Conservation (phyloP, 2,888 invertebrate species). For the Hedychridium roseum region DNA sequence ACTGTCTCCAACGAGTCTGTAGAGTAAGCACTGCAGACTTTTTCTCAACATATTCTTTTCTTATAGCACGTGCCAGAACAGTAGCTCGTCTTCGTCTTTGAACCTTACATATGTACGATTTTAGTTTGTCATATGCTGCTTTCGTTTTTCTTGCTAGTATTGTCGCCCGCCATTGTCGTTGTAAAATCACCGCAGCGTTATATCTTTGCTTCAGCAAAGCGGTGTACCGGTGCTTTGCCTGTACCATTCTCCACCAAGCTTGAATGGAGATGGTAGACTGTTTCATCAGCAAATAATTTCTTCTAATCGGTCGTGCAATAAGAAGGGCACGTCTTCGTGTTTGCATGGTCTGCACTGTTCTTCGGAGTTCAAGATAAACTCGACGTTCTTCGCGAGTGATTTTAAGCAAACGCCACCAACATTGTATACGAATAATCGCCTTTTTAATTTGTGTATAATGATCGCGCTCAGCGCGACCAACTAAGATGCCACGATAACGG, state of each 20-base stretch:
- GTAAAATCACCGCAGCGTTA: constrained; percentile 55
- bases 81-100: constrained; percentile 32
- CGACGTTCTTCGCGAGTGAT: constrained; percentile 1
- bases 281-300: constrained; percentile 42
- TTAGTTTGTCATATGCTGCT: neutral
- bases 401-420: constrained; percentile 27
- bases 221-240: neutral
- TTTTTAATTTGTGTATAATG: constrained; percentile 37
- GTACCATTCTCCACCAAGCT: constrained; percentile 34
- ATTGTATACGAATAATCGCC: constrained; percentile 37
- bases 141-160: constrained; percentile 29
- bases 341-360: constrained; percentile 17
- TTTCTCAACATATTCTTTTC: neutral
- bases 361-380: constrained; percentile 13
- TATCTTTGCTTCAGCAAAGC: constrained; percentile 1
- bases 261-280: constrained; percentile 48
- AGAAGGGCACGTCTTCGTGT: constrained; percentile 18
- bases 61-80: neutral
- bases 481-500: constrained; percentile 21
- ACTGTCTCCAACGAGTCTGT: constrained; percentile 14
- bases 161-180: constrained; percentile 62
- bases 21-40: constrained; percentile 5
- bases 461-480: constrained; percentile 47
- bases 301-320: constrained; percentile 44
- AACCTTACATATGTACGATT: constrained; percentile 30